Evolutionary conservation across 2,888 invertebrate genomes (phyloP), one percentile per base, ranked within the genome.

Genomic region (Eristalinus aeneus): DNA sequence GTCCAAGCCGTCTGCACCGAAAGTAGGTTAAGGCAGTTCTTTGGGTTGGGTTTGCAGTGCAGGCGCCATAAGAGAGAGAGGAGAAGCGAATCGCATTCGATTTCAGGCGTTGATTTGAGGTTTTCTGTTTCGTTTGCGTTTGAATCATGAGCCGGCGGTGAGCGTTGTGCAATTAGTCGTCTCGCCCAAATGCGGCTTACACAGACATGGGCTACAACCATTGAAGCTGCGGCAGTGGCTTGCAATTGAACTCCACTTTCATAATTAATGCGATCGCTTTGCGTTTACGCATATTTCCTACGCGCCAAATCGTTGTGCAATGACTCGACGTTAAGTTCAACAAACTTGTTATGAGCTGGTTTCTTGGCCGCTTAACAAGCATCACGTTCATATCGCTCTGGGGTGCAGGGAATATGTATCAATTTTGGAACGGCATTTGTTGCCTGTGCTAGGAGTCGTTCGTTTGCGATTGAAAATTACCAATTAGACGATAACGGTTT

Each of bases 21-120:
- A 89, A 88, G 88, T 90, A 84, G 89, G 89, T 89, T 90, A 90
- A 90, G 89, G 89, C 89, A 88, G 88, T 89, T 89, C 82, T 75
- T 72, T 84, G 78, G 88, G 88, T 71, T 87, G 56, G 87, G 71
- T 58, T 23, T 23, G 56, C 23, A 12, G 53, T 39, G 53, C 20
- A 46, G 56, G 46, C 67, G 54, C n/a, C n/a, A n/a, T 11, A 1
- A 60, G 11, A 53, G 53, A 20, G 74, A 60, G 74, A 67, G 79
- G 71, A 75, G 69, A 74, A 79, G 79, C 71, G 60, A 74, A 54
- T 69, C 39, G 65, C 36, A 61, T 69, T 60, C 65, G 9, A 68
- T 67, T 56, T 68, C 23, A 56, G 23, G 23, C 23, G 10, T 22
- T 22, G 56, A 56, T 11, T 56, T 77, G 73, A 69, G 67, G 56